phyloP scores from a whole-genome alignment of 2,113 vertebrate genomes.

The Chaenogobius annularis region DNA sequence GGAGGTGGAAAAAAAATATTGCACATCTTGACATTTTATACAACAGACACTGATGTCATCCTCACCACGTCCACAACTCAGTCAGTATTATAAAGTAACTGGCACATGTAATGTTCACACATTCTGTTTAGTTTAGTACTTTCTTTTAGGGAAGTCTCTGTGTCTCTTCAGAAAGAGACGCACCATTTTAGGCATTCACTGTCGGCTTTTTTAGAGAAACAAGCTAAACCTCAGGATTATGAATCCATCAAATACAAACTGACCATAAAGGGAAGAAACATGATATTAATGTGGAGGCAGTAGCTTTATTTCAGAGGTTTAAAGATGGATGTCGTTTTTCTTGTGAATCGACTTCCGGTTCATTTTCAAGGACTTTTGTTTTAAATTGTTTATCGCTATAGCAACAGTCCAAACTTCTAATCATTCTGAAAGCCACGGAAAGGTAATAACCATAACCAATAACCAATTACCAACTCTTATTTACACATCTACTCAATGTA shows the following conservation, averaged over 20 bases:
- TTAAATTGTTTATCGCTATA: too few species aligned
- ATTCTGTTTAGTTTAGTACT: not conserved
- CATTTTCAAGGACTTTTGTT: too few species aligned
- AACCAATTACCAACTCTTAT: not conserved
- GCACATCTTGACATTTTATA: not conserved
- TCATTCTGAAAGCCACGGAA: too few species aligned
- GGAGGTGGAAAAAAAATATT: not conserved
- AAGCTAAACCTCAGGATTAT: not conserved
- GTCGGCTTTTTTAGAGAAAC: slow-evolving; percentile 20
- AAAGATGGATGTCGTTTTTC: not conserved
- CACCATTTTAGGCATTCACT: slow-evolving; percentile 15
- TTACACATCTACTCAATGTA: not conserved
- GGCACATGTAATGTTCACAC: not conserved
- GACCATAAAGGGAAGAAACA: slow-evolving; percentile 18
- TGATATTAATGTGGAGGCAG: not conserved
- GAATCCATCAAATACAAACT: slow-evolving; percentile 15
- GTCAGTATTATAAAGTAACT: not conserved
- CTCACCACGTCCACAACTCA: not conserved
- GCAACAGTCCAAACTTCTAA: too few species aligned
- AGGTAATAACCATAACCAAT: not conserved
- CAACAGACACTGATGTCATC: not conserved
- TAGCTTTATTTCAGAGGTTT: not conserved
- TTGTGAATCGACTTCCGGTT: not conserved
- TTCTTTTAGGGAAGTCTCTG: not conserved
- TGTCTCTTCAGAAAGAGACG: slow-evolving; percentile 18